Evolutionary conservation across 2,113 vertebrate species (phyloP).

Genomic region (Paraplagusia blochii): DNA sequence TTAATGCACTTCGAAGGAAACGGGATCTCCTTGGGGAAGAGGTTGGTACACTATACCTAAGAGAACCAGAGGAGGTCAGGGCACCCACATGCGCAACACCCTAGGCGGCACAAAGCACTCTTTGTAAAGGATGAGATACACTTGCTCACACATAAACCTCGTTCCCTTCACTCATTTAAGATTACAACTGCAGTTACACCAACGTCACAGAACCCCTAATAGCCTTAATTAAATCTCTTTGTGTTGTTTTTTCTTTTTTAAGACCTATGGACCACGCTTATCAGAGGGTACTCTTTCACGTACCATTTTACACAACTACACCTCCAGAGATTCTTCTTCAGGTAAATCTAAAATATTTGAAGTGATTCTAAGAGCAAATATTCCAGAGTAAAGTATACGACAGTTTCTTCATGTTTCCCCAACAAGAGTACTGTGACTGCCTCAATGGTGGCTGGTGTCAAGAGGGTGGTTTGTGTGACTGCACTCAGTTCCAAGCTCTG

Average conservation of each 20-base stretch:
- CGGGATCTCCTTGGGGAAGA: constrained; percentile 94
- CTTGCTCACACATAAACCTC: constrained; percentile 48
- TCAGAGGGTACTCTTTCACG: constrained; percentile 61
- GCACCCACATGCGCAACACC: constrained; percentile 70
- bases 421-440: constrained; percentile 80
- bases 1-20: constrained; percentile 95
- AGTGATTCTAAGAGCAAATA: not conserved
- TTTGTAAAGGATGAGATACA: constrained; percentile 61
- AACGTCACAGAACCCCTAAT: constrained; percentile 4
- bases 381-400: constrained; percentile 7
- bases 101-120: constrained; percentile 66
- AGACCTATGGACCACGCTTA: constrained; percentile 65
- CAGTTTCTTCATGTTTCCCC: constrained; percentile 29
- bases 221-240: not conserved
- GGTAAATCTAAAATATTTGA: constrained; percentile 47
- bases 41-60: constrained; percentile 92
- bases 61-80: constrained; percentile 75
- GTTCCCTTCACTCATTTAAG: constrained; percentile 43
- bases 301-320: constrained; percentile 70
- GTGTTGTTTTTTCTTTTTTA: constrained; percentile 39
- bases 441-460: constrained; percentile 97
- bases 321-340: constrained; percentile 70
- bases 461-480: constrained; percentile 88
- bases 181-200: constrained; percentile 26
- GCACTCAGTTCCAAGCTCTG: constrained; percentile 92